Evolutionary conservation across 2,797 vertebrate genomes (phyloP).

Genomic region (Protosalanx chinensis): DNA sequence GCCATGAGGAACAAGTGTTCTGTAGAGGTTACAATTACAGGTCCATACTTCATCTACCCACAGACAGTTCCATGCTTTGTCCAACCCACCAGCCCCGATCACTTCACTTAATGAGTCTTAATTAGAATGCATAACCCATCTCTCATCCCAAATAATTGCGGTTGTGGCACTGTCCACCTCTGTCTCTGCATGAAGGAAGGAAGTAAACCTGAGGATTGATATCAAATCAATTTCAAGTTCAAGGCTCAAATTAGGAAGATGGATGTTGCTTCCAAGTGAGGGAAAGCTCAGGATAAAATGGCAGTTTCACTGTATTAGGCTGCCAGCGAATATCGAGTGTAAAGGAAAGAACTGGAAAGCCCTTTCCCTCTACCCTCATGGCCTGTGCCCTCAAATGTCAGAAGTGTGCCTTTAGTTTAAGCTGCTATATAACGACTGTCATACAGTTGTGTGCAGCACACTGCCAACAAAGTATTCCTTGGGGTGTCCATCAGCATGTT

Average conservation of each 20-base stretch:
- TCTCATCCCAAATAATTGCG: conserved; percentile 73
- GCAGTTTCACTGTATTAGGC: neutral
- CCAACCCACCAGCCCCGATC: conserved; percentile 66
- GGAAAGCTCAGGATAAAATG: neutral
- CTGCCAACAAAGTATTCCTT: conserved; percentile 4
- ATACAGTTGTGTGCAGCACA: neutral
- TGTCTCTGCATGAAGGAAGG: conserved; percentile 23
- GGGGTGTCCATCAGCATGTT: conserved; percentile 24
- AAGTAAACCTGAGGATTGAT: conserved; percentile 20
- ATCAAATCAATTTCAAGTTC: conserved; percentile 7
- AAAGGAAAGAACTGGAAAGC: neutral
- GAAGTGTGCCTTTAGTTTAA: neutral
- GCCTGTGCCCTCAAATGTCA: neutral
- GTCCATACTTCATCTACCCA: conserved; percentile 56
- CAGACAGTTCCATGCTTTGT: conserved; percentile 70
- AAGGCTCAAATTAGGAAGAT: neutral
- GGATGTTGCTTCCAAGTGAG: neutral
- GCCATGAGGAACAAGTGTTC: neutral
- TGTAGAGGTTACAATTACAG: conserved; percentile 57
- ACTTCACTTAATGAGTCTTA: conserved; percentile 76
- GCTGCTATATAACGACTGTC: neutral
- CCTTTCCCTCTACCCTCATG: neutral
- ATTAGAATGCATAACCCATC: conserved; percentile 68
- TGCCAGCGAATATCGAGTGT: neutral
- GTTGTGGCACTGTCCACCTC: conserved; percentile 12